A percentile compares a stretch with the other conserved stretches of the same genome.
Evolutionary conservation across 2,888 invertebrate genomes (phyloP).

Genomic region (Osmoderma eremita): DNA sequence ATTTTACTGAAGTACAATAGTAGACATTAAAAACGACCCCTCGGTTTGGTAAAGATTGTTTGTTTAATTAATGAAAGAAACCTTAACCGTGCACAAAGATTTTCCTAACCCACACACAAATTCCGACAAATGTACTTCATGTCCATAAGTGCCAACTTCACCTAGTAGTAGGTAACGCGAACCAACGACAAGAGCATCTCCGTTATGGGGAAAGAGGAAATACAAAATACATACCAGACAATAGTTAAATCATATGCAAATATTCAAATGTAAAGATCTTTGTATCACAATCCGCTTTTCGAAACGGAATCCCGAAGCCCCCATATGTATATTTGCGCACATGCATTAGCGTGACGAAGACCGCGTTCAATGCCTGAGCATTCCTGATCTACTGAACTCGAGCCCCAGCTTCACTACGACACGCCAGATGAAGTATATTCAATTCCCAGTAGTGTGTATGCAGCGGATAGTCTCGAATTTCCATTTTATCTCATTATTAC

Average conservation of each 20-base stretch:
- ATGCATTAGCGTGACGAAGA: not conserved
- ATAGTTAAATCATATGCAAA: conserved; percentile 16
- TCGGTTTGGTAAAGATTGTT: too few relatives aligned
- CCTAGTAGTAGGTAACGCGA: not conserved
- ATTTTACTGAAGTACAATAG: too few relatives aligned
- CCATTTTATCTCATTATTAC: conserved; percentile 12
- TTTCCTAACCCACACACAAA: too few relatives aligned
- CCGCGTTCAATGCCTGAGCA: conserved; percentile 2
- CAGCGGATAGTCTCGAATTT: not conserved
- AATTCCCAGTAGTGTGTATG: conserved; percentile 17
- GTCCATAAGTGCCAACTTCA: not conserved
- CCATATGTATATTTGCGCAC: not conserved
- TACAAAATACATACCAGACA: not conserved
- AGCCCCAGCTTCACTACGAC: conserved; percentile 15
- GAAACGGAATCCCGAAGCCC: not conserved
- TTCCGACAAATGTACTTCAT: too few relatives aligned
- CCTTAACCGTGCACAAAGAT: too few relatives aligned
- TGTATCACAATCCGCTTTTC: not conserved
- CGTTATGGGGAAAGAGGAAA: not conserved
- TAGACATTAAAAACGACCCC: too few relatives aligned
- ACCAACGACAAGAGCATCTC: not conserved
- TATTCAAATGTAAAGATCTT: conserved; percentile 4
- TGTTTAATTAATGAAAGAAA: too few relatives aligned
- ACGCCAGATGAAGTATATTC: conserved; percentile 29
- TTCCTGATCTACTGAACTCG: conserved; percentile 14